A percentile compares a stretch with the other conserved stretches of the same genome.
phyloP scores from a whole-genome alignment of 1,140 invertebrate species.

The Araneus ventricosus region DNA sequence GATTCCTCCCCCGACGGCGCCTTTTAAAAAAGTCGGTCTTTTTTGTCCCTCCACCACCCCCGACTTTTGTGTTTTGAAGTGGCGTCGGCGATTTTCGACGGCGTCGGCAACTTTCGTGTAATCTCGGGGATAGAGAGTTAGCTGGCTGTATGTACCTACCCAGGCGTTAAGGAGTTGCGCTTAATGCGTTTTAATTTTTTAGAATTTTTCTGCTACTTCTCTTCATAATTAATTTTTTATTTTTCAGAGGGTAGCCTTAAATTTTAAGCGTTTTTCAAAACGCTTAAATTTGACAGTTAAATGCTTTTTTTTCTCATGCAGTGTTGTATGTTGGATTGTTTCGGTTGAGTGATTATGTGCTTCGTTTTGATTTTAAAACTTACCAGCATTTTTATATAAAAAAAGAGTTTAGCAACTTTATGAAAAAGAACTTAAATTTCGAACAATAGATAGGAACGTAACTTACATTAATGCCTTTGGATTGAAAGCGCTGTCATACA shows the following conservation, averaged over 20 bases:
- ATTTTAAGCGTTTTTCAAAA: not conserved
- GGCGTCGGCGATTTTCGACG: conserved; percentile 9
- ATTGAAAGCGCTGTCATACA: too few relatives aligned
- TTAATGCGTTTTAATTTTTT: conserved; percentile 28
- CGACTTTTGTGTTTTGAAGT: conserved; percentile 24
- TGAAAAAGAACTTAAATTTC: too few relatives aligned
- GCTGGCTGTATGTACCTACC: not conserved
- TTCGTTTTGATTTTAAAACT: too few relatives aligned
- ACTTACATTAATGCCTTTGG: too few relatives aligned
- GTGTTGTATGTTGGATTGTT: too few relatives aligned
- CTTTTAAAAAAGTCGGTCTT: conserved; percentile 27
- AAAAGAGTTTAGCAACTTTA: too few relatives aligned
- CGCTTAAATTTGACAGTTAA: not conserved
- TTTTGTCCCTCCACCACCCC: not conserved
- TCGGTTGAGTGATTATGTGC: too few relatives aligned
- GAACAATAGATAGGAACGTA: too few relatives aligned
- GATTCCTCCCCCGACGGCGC: conserved; percentile 6
- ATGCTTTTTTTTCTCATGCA: not conserved
- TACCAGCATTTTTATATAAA: too few relatives aligned
- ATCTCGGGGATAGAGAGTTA: not conserved
- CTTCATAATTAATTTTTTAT: not conserved
- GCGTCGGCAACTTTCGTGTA: not conserved
- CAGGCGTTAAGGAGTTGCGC: conserved; percentile 7
- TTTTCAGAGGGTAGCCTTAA: not conserved
- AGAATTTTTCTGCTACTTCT: not conserved